Base-by-base conservation (phyloP, 2,113 vertebrate genomes). In the Cyanistes caeruleus region DNA sequence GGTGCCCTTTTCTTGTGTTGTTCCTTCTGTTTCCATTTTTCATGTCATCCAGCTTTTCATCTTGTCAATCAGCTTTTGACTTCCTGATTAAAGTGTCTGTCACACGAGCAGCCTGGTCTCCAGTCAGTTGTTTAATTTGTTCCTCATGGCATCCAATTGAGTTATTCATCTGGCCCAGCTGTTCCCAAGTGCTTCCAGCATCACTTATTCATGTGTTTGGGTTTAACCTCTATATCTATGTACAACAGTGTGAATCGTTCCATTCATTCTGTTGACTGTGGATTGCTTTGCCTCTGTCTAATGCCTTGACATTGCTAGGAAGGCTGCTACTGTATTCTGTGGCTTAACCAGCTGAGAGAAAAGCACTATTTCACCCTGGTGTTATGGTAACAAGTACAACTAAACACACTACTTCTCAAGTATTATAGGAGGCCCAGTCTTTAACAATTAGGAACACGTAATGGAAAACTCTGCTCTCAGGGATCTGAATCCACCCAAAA, bases 1-100 rank as follows among this genome's bases (percentile, higher is more conserved):
- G 92, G 96, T 97, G 98, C 97, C 98, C 98, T 98, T 98, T 98
- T 98, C 98, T 98, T 98, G 98, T 98, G 98, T 97, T 98, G 97
- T 98, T 98, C 98, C 98, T 98, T 98, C 98, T 98, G 98, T 98
- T 98, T 98, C 98, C 98, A 98, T 98, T 98, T 98, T 98, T 98
- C 98, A 98, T 98, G 98, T 98, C 98, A 98, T 98, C 98, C 97
- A 98, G 97, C 98, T 98, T 98, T 98, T 98, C 98, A 98, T 98
- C 98, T 98, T 98, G 98, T 98, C 98, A 98, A 98, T 98, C 98
- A 98, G 98, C 97, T 98, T 98, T 98, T 98, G 98, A 98, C 98
- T 98, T 98, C 98, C 98, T 98, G 98, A 98, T 98, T 98, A 98
- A 98, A 98, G 98, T 98, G 97, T 98, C 98, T 98, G 98, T 98